Conservation (phyloP, 2,888 invertebrate genomes). For the Aleiodes leptofemur region DNA sequence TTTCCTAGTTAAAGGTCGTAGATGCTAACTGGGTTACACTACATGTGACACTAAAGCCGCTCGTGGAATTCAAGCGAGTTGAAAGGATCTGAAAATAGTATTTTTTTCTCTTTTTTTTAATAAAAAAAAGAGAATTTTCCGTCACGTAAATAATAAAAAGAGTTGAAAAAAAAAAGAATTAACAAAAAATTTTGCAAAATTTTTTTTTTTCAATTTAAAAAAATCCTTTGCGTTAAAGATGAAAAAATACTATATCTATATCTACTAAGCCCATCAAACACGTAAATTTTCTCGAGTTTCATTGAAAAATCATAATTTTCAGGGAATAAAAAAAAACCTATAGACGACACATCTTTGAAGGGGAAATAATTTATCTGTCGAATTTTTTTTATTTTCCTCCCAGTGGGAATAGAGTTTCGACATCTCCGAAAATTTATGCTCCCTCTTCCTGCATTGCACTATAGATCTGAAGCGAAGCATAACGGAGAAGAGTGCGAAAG, state of each 20-base stretch:
- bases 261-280: neutral
- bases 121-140: neutral
- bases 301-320: neutral
- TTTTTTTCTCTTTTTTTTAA: neutral
- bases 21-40: slow-evolving; percentile 17
- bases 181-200: neutral
- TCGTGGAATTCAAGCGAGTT: slow-evolving; percentile 24
- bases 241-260: neutral
- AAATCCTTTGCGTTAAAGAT: neutral
- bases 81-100: slow-evolving; percentile 25
- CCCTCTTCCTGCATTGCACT: neutral
- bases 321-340: slow-evolving; percentile 5
- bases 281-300: neutral
- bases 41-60: slow-evolving; percentile 7
- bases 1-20: slow-evolving; percentile 23
- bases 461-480: neutral
- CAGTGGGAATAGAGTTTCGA: slow-evolving; percentile 19
- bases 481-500: neutral
- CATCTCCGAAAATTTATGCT: slow-evolving; percentile 11
- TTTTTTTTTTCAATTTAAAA: neutral
- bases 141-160: too few relatives aligned
- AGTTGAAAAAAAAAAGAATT: neutral
- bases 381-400: neutral
- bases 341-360: neutral
- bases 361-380: slow-evolving; percentile 13